Evolutionary conservation across 2,113 vertebrate genomes (phyloP), one percentile per base, ranked within the genome.

Genomic region (Apodemus sylvaticus): DNA sequence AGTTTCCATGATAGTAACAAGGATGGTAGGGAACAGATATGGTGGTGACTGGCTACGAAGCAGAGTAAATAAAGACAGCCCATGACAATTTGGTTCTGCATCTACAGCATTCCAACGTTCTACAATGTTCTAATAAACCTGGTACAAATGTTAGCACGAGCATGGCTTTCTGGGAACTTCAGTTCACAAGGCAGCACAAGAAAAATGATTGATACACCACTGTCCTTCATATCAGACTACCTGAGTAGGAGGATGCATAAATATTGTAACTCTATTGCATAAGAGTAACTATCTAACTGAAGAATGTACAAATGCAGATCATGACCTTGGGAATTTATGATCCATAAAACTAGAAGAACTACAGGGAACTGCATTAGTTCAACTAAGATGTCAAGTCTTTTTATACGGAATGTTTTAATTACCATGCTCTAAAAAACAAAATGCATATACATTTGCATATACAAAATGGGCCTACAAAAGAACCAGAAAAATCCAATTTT

Each of bases 331-430:
- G 96, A 95, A 66, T 96, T 98, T 90, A 95, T 97, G 82, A 97
- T 91, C 64, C 83, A 92, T 36, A 94, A 93, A 95, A 73, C 79
- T 58, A 88, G 7, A 93, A 88, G 7, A 93, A 95, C 94, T 64
- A 85, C 5, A 91, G 55, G 71, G 73, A 97, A 98, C 96, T 97
- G 96, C 45, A 96, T 94, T 96, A 98, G 98, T 71, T 26, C 85
- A 97, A 97, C 98, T 98, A 98, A 98, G 98, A 98, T 62, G 82
- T 90, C 94, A 95, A 70, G 97, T 96, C 85, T 90, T 97, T 98
- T 97, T 96, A 58, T 98, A 97, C 60, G 60, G 53, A 95, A 88
- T 83, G 64, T 85, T 93, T 97, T 94, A 97, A 95, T 97, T 96
- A 98, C 58, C 71, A 81, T 39, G 97, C 91, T 6, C 45, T 86